Base-by-base conservation (phyloP, 2,888 invertebrate species). In the Platycheirus rosarum region DNA sequence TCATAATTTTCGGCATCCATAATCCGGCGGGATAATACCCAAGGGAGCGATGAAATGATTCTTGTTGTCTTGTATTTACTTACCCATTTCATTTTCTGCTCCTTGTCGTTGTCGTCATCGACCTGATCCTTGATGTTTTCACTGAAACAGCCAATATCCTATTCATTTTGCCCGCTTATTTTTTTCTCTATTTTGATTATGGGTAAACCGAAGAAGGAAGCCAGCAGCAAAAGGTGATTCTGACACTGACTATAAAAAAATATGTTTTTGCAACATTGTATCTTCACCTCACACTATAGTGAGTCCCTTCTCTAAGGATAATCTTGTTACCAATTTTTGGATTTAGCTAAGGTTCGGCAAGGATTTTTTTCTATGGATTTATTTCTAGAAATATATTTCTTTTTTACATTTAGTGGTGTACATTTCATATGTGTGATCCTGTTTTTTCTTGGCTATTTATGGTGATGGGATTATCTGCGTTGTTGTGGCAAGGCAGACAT, bases 21-120 rank as follows among this genome's bases (percentile, higher is more conserved):
- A 82, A 82, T 82, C 82, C 82, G 76, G 82, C 68, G 71, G 82
- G 76, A 77, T 80, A 71, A 80, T 69, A 70, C 75, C 70, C 63
- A 32, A 62, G 70, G 51, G 49, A 70, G 37, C 6, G 44, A 70
- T 57, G 55, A 32, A 40, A 29, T 44, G 23, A 23, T 40, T 74
- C 44, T 71, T 69, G 51, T 77, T 70, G 20, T 62, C 44, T 40
- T 69, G 16, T 46, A 29, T 40, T 68, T 68, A 53, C 63, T 42
- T 66, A 49, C 9, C 29, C 26, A n/a, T 26, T 14, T 14, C 11
- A 11, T 26, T 14, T 23, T 57, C 40, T 18, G 13, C 29, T 9
- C n/a, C 16, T 44, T 32, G 18, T n/a, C 20, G 13, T 20, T 13
- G 9, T 49, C 13, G 6, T 11, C 32, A n/a, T 53, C 35, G 20